Evolutionary conservation across 2,888 invertebrate species (phyloP), one percentile per base, ranked within the genome.

Genomic region (Phyto melanocephala): DNA sequence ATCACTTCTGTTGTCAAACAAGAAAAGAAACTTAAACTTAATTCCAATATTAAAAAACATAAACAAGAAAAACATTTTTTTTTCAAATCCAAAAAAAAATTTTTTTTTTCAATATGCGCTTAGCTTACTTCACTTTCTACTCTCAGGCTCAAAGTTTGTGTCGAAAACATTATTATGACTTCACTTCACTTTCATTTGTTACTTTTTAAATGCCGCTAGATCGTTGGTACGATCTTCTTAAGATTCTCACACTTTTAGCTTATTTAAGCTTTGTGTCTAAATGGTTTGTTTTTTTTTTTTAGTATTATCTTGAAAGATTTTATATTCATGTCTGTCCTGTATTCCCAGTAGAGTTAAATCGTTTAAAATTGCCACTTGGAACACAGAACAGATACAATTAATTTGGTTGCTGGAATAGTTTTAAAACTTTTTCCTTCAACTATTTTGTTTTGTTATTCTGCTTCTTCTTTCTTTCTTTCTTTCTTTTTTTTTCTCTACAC

Each of bases 1-100:
- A 75, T 75, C 65, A 65, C 56, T 65, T 75, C 45, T 37, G 22
- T 28, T 28, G 56, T 54, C 54, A 20, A 60, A 22, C 22, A n/a
- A 22, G 10, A 62, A 42, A 35, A 56, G 35, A 11, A 50, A 35
- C 8, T 17, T 24, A 52, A 74, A 74, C n/a, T 33, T 15, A 37
- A 56, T 60, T 60, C 17, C 20, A 67, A 47, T 65, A 1, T 47
- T 47, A n/a, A 35, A 71, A 45, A 68, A 42, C 15, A 45, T 17
- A 45, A 56, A 5, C 24, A 56, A 56, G 17, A 17, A 47, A 47
- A 2, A 47, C n/a, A 42, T 15, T 15, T 28, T 28, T 24, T 13
- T 22, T 50, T 60, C 37, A 50, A 47, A 35, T 35, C 2, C 28
- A 47, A 22, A 28, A 15, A 47, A n/a, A n/a, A n/a, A n/a, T n/a